These are phyloP conservation scores for Priapulus caudatus DNA, from an alignment of 2,888 invertebrate genomes.

Conservation along the genomic window DNA sequence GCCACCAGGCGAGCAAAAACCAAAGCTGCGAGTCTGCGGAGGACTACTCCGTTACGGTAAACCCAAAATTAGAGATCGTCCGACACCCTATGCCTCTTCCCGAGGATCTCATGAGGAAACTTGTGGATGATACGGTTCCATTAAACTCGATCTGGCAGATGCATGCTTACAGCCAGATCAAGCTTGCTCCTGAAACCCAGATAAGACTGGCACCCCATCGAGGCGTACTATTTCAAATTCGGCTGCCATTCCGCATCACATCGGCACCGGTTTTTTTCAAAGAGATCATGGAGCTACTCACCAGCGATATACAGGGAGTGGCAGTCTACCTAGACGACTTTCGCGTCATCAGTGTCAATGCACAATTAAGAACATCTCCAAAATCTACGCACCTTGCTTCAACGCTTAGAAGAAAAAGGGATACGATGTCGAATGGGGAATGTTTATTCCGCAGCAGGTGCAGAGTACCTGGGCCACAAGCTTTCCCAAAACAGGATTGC, in stretches of 20 bases:
- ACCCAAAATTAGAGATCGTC: not conserved
- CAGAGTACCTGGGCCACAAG: slow-evolving; percentile 11
- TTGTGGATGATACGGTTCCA: not conserved
- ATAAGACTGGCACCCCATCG: slow-evolving; percentile 11
- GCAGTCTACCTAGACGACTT: slow-evolving; percentile 14
- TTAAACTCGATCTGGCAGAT: not conserved
- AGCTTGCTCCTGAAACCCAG: not conserved
- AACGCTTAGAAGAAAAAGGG: slow-evolving; percentile 3
- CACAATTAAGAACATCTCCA: not conserved
- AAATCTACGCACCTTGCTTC: slow-evolving; percentile 2
- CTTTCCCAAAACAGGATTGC: slow-evolving; percentile 12
- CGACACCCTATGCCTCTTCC: not conserved
- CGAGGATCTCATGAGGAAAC: not conserved
- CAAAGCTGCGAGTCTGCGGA: not conserved
- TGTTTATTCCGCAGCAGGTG: slow-evolving; percentile 7
- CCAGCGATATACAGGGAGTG: slow-evolving; percentile 10
- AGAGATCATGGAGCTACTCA: slow-evolving; percentile 15
- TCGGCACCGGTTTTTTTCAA: slow-evolving; percentile 12
- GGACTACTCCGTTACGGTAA: not conserved
- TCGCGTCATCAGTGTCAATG: slow-evolving; percentile 11
- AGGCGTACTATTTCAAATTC: slow-evolving; percentile 10
- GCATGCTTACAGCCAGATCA: slow-evolving; percentile 1
- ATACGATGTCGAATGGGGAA: slow-evolving; percentile 13
- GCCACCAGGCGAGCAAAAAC: slow-evolving; percentile 5
- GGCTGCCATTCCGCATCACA: slow-evolving; percentile 12